Percentiles rank a stretch among this genome's conserved stretches.
phyloP scores from a whole-genome alignment of 1,140 invertebrate species.

The Drosophila navojoa region DNA sequence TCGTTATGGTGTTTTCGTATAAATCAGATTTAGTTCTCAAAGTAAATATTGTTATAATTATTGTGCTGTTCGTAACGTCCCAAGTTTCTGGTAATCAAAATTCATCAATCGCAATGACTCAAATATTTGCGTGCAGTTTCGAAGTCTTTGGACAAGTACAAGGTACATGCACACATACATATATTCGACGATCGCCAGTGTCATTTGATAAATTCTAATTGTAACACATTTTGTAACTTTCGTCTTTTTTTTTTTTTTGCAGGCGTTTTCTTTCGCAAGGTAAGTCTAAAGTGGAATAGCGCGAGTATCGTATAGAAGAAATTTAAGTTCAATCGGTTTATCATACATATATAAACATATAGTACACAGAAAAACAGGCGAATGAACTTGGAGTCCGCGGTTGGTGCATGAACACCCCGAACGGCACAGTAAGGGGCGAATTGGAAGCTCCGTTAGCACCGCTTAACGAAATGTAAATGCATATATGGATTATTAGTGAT shows the following conservation, averaged over 20 bases:
- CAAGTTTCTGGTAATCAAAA: conserved; percentile 13
- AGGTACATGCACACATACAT: too few species aligned
- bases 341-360: background rate
- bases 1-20: conserved; percentile 49
- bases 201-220: conserved; percentile 8
- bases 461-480: conserved; percentile 87
- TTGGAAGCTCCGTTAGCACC: conserved; percentile 86
- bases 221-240: conserved; percentile 3
- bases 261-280: conserved; percentile 79
- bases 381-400: conserved; percentile 86
- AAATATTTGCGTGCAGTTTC: conserved; percentile 81
- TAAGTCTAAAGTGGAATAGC: conserved; percentile 24
- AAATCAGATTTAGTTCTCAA: conserved; percentile 34
- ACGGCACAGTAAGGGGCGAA: conserved; percentile 87
- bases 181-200: conserved; percentile 9
- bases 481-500: background rate
- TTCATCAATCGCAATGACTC: conserved; percentile 18
- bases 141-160: conserved; percentile 87
- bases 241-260: background rate
- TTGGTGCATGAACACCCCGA: conserved; percentile 89
- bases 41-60: conserved; percentile 19
- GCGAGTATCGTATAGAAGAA: too few species aligned
- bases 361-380: conserved; percentile 88
- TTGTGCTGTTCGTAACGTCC: background rate
- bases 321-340: background rate